Conservation (phyloP, 2,113 vertebrate genomes). For the western clawed frog (Xenopus tropicalis) region UCB_Xtro_10.0 CM004447.2:6235001-6235500, state of each 20-base stretch:
- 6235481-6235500: no score
- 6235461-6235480: no score
- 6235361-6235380: not conserved
- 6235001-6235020: not conserved
- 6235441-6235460: no score
- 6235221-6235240: constrained; percentile 28
- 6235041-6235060: constrained; percentile 1
- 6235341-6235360: not conserved
- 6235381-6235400: not conserved
- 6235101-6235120: constrained; percentile 16
- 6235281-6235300: not conserved
- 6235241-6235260: constrained; percentile 8
- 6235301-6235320: not conserved
- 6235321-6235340: not conserved
- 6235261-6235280: constrained; percentile 5
- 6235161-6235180: constrained; percentile 24
- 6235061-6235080: constrained; percentile 5
- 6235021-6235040: not conserved
- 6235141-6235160: constrained; percentile 33
- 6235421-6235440: no score
- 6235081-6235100: constrained; percentile 30
- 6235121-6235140: constrained; percentile 11
- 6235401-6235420: no score
- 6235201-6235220: constrained; percentile 10
- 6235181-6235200: constrained; percentile 32